Base-by-base conservation (phyloP, 2,113 vertebrate genomes). In the Nannobrachium achirus region DNA sequence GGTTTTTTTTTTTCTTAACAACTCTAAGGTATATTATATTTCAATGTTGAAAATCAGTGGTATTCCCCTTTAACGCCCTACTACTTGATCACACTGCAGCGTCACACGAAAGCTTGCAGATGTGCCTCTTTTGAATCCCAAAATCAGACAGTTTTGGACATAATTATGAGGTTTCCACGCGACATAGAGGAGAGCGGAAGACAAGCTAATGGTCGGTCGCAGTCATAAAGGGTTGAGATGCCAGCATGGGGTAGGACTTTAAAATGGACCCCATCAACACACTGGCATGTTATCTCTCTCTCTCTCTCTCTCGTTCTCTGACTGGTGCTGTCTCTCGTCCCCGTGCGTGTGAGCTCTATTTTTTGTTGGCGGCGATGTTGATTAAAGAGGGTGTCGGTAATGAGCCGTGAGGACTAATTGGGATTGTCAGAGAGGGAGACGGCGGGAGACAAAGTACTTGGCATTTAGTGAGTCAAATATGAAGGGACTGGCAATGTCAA, bases 321-420 rank as follows among this genome's bases (percentile, higher is more conserved):
- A 25, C 25, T 25, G 25, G 20, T 25, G 20, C 20, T 25, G 20
- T 25, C 20, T 25, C 20, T 25, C 20, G 20, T 25, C 20, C 20
- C 20, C 4, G 20, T 25, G 20, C 20, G 20, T 25, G 1, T 25
- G 1, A 1, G 1, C 39, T 51, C 38, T 5, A 69, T 49, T 67
- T 80, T 85, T 66, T 63, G n/a, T n/a, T n/a, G n/a, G n/a, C n/a
- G 18, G 41, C 62, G 58, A 46, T 33, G 40, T 51, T 79, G 82
- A 83, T 83, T 82, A 75, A 71, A 39, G 63, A 63, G 64, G 64
- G 56, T 85, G 64, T 58, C 76, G 67, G 40, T 82, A 85, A 83
- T 84, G 81, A 87, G 75, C 72, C 79, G 46, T 60, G 57, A 75
- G 74, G 65, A 80, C 78, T 89, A 81, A 84, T 81, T 84, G 76